Evolutionary conservation across 2,888 invertebrate species (phyloP).

Genomic region (Ephialtes manifestator): DNA sequence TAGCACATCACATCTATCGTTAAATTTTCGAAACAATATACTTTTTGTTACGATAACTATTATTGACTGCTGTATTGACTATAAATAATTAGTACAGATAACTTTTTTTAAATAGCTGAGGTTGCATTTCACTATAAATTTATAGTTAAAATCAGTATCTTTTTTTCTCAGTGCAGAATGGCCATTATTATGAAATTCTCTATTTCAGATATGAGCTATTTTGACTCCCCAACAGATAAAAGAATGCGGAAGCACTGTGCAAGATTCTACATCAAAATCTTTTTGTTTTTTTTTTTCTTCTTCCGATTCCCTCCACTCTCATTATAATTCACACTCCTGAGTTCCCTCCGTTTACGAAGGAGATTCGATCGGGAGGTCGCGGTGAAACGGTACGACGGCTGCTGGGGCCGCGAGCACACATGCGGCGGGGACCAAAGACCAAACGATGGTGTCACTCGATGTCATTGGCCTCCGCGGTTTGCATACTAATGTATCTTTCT

Average conservation of each 20-base stretch:
- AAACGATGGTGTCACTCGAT: conserved; percentile 79
- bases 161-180: too few species aligned
- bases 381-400: conserved; percentile 34
- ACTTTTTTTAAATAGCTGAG: too few species aligned
- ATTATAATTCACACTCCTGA: conserved; percentile 18
- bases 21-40: too few species aligned
- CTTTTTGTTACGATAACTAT: too few species aligned
- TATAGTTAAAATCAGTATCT: too few species aligned
- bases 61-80: too few species aligned
- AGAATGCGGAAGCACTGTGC: conserved; percentile 6
- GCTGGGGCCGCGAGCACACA: conserved; percentile 12
- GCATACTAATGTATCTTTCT: conserved; percentile 76
- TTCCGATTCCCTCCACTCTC: neutral
- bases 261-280: neutral
- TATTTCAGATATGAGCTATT: neutral
- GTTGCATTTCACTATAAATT: too few species aligned
- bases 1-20: too few species aligned
- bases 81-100: too few species aligned
- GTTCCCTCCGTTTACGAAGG: conserved; percentile 33
- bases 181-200: too few species aligned
- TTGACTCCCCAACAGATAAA: neutral
- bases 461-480: conserved; percentile 81
- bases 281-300: neutral
- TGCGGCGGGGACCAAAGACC: conserved; percentile 60
- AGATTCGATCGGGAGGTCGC: conserved; percentile 52